Base-by-base conservation (phyloP, 2,113 vertebrate genomes). In the Poeciliopsis occidentalis region DNA sequence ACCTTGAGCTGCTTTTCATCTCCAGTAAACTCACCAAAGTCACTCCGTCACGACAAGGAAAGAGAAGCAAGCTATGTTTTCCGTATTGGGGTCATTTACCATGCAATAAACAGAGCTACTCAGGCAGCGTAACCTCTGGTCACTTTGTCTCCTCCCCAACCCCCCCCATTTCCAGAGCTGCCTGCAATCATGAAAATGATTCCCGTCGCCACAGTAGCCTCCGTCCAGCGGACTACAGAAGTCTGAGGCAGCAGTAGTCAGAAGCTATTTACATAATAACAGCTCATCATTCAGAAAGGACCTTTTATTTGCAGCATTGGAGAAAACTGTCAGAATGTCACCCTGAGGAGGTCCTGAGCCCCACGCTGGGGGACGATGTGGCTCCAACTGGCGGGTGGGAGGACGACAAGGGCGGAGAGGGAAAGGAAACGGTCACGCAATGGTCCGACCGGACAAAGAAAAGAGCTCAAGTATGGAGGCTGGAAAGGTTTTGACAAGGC, bases 201-300 rank as follows among this genome's bases (percentile, higher is more conserved):
- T 95, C 94, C 95, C 93, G 95, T 96, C 95, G 92, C 94, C 88
- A 92, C 95, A 29, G 69, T 63, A 32, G 78, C 64, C 70, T 13
- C 69, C 4, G 24, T 30, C 93, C 92, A 95, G 95, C 93, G 94
- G 94, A 95, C 94, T 91, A 88, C 89, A 85, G 92, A 94, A 95
- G 95, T 92, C 93, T 92, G 92, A 95, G 95, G 95, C 93, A 92
- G 93, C 94, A 94, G 96, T 96, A 94, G 95, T 94, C 95, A 94
- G 95, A 93, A 87, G 47, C 92, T 92, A 97, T 97, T 98, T 97
- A 94, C 97, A 98, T 98, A 97, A 97, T 97, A 97, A 97, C 96
- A 94, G 95, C 82, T 89, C 85, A 91, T 97, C 97, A 96, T 96
- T 95, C 95, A 47, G 95, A 75, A 94, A 96, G 73, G 62, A 94